Evolutionary conservation across 23 tunicate genomes (phyloP), one percentile per base, ranked within the genome.

Genomic region (Styela clava): DNA sequence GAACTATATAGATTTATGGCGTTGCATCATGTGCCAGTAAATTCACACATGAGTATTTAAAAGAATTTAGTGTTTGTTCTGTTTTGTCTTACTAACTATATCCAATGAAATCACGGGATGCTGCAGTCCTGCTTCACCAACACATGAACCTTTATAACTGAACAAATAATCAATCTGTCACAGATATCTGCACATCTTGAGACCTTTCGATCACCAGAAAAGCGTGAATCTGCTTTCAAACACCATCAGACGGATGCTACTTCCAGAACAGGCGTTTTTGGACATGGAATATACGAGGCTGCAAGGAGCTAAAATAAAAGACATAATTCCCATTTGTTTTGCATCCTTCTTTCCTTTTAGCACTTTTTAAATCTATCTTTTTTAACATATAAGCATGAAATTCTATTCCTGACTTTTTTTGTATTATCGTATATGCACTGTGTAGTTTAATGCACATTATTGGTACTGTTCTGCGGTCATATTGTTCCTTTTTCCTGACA

Each of bases 221-320:
- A 78, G 25, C 76, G 97, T 2, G 23, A 69, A 12, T 34, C 71
- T 24, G 90, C 97, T 22, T 91, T 91, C 85, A 91, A 86, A 68
- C 83, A 86, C 79, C 97, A 91, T 62, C 91, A 91, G 70, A 86
- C 91, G 27, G 97, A 91, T 72, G 97, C 97, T 22, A 86, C 90
- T 16, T 82, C 90, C 19, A 69, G 97, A 61, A 86, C 91, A 3
- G 97, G 97, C 9, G 87, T 91, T 9, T 91, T 91, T 34, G 97
- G 97, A 16, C 97, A 91, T 71, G 97, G 97, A 82, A 86, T 91
- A 23, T 91, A 86, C 64, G 97, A 91, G 62, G 86, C 95, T 28
- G 95, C 95, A 27, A 85, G 81, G 52, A 85, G 95, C 56, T 89
- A 84, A 84, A 84, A 12, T 0, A n/a, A n/a, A n/a, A n/a, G n/a